These are phyloP conservation scores for Gryon sp. DNA, from an alignment of 1,140 invertebrate species.

Conservation along the genomic window DNA sequence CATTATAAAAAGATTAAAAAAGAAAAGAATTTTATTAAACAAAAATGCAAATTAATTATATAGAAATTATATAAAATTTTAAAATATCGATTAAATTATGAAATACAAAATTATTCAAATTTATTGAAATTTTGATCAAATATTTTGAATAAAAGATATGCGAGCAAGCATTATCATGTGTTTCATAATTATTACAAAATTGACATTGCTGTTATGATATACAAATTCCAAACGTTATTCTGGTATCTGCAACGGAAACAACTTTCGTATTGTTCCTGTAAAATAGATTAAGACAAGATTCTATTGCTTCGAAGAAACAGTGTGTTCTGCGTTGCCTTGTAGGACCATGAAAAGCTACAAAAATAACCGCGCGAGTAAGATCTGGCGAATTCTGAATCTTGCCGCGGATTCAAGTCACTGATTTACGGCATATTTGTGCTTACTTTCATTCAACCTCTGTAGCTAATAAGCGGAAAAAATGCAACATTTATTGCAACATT, in stretches of 20 bases:
- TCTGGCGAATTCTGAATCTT: slow-evolving; percentile 17
- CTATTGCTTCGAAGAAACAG: slow-evolving; percentile 44
- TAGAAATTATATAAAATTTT: too few species aligned
- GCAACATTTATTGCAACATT: slow-evolving; percentile 2
- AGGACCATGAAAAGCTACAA: slow-evolving; percentile 55
- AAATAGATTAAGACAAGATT: slow-evolving; percentile 51
- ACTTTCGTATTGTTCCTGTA: slow-evolving; percentile 45
- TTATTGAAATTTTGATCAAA: too few species aligned
- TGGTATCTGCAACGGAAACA: neutral
- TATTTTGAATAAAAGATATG: too few species aligned
- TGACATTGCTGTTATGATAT: slow-evolving; percentile 51
- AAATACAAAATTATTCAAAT: too few species aligned
- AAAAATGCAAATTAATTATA: too few species aligned
- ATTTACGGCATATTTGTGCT: slow-evolving; percentile 29
- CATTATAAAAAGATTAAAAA: too few species aligned
- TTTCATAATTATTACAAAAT: slow-evolving; percentile 57
- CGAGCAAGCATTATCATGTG: too few species aligned
- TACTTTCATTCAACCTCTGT: slow-evolving; percentile 39
- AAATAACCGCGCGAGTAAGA: slow-evolving; percentile 37
- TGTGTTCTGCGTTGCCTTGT: slow-evolving; percentile 10
- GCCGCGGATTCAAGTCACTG: slow-evolving; percentile 13
- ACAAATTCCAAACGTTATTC: slow-evolving; percentile 40
- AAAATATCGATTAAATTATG: too few species aligned
- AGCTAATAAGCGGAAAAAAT: slow-evolving; percentile 11
- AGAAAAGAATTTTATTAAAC: too few species aligned